Conservation (phyloP, 2,888 invertebrate species). For the Thysanoteuthis rhombus region DNA sequence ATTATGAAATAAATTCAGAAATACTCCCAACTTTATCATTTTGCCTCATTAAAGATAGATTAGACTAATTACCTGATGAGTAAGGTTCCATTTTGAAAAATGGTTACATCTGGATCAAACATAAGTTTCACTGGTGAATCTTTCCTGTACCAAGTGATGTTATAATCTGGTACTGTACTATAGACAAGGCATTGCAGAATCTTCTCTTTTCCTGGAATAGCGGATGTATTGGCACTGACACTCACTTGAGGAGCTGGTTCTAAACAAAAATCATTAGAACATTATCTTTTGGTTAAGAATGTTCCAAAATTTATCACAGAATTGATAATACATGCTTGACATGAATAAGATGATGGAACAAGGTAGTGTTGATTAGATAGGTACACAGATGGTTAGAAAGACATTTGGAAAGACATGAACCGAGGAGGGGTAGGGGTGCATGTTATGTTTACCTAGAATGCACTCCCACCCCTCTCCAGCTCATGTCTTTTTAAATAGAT, state of each 20-base stretch:
- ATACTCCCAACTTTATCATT: neutral
- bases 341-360: too few relatives aligned
- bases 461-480: too few relatives aligned
- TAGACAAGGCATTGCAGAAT: slow-evolving; percentile 68
- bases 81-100: slow-evolving; percentile 67
- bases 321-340: too few relatives aligned
- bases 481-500: too few relatives aligned
- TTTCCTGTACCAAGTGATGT: slow-evolving; percentile 67
- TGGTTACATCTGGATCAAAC: slow-evolving; percentile 48
- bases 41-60: neutral
- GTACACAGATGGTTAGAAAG: too few relatives aligned
- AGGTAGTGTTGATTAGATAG: too few relatives aligned
- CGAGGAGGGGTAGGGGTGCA: too few relatives aligned
- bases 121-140: slow-evolving; percentile 40
- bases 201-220: slow-evolving; percentile 66
- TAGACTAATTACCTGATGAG: slow-evolving; percentile 60
- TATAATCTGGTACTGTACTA: slow-evolving; percentile 64
- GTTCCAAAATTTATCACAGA: too few relatives aligned
- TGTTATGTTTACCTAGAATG: too few relatives aligned
- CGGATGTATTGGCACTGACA: slow-evolving; percentile 67
- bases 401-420: too few relatives aligned
- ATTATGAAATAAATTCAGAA: too few relatives aligned
- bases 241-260: slow-evolving; percentile 71
- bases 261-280: slow-evolving; percentile 43
- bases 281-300: neutral